Percentiles rank a stretch among this genome's conserved stretches.
Evolutionary conservation across 1,140 invertebrate genomes (phyloP).

Genomic region (Elymnias hypermnestra): DNA sequence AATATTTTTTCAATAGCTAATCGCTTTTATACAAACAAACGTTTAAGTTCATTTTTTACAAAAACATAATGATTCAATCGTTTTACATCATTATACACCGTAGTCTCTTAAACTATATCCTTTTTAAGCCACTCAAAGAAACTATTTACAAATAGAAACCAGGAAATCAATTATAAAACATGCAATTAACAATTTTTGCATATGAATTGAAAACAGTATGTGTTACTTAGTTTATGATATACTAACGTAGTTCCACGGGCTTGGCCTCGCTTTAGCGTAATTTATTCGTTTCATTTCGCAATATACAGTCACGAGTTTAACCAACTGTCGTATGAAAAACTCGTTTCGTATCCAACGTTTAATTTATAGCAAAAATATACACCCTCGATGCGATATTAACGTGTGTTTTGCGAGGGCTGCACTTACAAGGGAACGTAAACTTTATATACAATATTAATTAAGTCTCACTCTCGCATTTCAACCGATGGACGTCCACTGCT

Average conservation of each 20-base stretch:
- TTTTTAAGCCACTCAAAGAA: no score
- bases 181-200: no score
- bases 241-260: constrained; percentile 18
- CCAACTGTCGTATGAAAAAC: constrained; percentile 57
- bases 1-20: no score
- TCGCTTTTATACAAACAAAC: no score
- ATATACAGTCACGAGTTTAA: constrained; percentile 56
- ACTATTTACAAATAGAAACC: background rate
- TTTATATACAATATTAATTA: constrained; percentile 4
- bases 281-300: constrained; percentile 69
- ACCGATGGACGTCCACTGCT: no score
- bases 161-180: no score
- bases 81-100: no score
- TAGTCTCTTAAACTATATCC: background rate
- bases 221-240: constrained; percentile 21
- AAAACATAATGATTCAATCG: no score
- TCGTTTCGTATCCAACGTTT: constrained; percentile 44
- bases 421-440: constrained; percentile 5
- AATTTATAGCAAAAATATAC: constrained; percentile 66
- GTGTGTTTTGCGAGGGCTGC: constrained; percentile 7
- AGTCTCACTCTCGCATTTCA: no score
- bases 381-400: constrained; percentile 16
- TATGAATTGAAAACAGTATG: background rate
- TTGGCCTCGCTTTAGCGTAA: constrained; percentile 28
- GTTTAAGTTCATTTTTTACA: no score